A percentile compares a stretch with the other conserved stretches of the same genome.
phyloP scores from a whole-genome alignment of 2,797 vertebrate genomes.

The Todus mexicanus region DNA sequence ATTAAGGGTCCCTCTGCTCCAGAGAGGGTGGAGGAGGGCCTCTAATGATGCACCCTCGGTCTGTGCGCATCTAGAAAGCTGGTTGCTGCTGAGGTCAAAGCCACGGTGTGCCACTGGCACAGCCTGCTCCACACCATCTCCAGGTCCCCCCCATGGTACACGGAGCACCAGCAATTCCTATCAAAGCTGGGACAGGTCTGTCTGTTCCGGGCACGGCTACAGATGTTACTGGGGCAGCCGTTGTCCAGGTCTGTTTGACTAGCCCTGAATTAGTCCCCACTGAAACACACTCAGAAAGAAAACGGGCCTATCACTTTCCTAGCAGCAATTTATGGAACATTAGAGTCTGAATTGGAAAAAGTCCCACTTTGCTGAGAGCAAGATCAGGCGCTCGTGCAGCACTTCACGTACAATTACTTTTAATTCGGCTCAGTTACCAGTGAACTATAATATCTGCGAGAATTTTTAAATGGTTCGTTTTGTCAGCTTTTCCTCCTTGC shows the following conservation, averaged over 20 bases:
- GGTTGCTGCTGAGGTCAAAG: not conserved
- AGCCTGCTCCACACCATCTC: not conserved
- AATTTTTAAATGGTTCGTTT: slow-evolving; percentile 58
- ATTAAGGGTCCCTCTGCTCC: not conserved
- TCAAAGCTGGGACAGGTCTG: rapidly evolving
- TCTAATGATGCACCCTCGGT: not conserved
- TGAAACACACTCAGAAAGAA: not conserved
- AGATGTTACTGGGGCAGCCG: not conserved
- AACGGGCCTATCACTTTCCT: not conserved
- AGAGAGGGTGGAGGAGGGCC: not conserved
- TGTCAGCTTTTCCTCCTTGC: slow-evolving; percentile 62
- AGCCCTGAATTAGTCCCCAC: not conserved
- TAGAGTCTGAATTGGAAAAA: slow-evolving; percentile 42
- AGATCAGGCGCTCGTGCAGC: not conserved
- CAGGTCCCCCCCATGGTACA: not conserved
- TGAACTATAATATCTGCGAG: slow-evolving; percentile 37
- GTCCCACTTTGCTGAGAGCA: slow-evolving; percentile 34
- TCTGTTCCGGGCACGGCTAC: rapidly evolving
- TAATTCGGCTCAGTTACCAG: slow-evolving; percentile 34
- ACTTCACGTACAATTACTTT: slow-evolving; percentile 48
- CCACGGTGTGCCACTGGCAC: not conserved
- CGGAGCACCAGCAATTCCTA: rapidly evolving
- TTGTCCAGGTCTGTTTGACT: rapidly evolving
- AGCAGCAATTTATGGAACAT: slow-evolving; percentile 48
- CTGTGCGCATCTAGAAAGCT: not conserved